Percentiles rank a stretch among this genome's conserved stretches.
Evolutionary conservation across 1,140 invertebrate species (phyloP).

Genomic region (Drosophila nannoptera): DNA sequence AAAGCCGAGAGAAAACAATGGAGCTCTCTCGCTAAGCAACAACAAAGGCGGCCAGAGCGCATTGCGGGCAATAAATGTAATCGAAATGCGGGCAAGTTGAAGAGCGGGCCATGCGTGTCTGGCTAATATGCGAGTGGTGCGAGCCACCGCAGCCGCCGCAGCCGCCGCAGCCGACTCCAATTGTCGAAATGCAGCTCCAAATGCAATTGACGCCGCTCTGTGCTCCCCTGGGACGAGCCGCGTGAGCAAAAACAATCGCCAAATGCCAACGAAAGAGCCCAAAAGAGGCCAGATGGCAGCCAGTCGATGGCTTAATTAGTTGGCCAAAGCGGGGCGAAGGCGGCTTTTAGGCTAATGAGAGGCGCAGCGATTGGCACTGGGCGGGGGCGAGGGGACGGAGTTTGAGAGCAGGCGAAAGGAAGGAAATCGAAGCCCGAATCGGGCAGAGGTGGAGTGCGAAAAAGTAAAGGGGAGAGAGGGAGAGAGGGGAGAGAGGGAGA

Average conservation of each 20-base stretch:
- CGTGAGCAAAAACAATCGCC: conserved; percentile 67
- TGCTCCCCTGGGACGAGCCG: conserved; percentile 44
- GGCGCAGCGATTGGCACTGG: background rate
- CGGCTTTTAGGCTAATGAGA: conserved; percentile 68
- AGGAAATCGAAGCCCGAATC: background rate
- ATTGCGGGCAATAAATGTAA: conserved; percentile 33
- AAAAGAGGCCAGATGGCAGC: conserved; percentile 38
- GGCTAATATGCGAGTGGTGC: conserved; percentile 37
- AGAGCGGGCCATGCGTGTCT: background rate
- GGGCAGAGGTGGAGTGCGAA: background rate
- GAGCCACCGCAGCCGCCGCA: background rate
- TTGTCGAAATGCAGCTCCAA: background rate
- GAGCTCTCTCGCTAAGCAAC: conserved; percentile 58
- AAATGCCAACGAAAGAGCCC: conserved; percentile 31
- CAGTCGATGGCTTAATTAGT: conserved; percentile 47
- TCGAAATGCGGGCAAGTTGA: conserved; percentile 51
- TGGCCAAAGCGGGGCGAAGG: conserved; percentile 13
- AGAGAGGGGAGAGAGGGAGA: background rate
- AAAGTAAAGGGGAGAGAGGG: background rate
- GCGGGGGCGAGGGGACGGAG: background rate
- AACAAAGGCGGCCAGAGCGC: conserved; percentile 48
- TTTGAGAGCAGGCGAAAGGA: background rate
- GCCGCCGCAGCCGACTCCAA: background rate
- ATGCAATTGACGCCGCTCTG: conserved; percentile 2
- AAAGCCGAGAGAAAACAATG: background rate